Base-by-base conservation (phyloP, 2,888 invertebrate species). In the Netelia virgata region DNA sequence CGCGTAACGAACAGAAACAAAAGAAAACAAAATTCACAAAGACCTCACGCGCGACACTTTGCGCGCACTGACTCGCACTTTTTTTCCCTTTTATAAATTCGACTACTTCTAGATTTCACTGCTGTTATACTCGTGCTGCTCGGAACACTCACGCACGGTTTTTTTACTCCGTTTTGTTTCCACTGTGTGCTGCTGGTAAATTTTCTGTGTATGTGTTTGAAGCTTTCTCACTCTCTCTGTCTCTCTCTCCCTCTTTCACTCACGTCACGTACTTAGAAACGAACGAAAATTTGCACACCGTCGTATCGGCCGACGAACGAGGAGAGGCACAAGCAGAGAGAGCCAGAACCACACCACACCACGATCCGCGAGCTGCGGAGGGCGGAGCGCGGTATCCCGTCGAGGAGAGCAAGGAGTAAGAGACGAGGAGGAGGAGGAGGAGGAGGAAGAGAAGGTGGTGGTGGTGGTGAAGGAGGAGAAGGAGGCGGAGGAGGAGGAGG, bases 401-500 rank as follows among this genome's bases (percentile, higher is more conserved):
- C 73, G 82, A 64, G 85, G 70, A 73, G 76, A 76, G 78, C 66
- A 76, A 82, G 76, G 68, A 79, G 76, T 72, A 83, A 82, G 10
- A 75, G 68, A 50, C 72, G 68, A 72, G 76, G 81, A 59, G 80
- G 66, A 50, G 59, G 47, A 61, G 85, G 82, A 53, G 76, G 59
- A 36, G 59, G 82, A 59, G 43, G 55, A 74, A 36, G 69, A 73
- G 74, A 84, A 75, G 68, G 82, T 59, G 69, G 74, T 78, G 66
- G 81, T 82, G 63, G 63, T 80, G 76, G 70, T 84, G 78, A 85
- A 83, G 81, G 61, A 53, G 73, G 85, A 73, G 64, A 84, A 69
- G 70, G 70, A 83, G 85, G 78, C 77, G 83, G 72, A 84, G 70
- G 84, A 84, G 78, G 86, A 83, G 82, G 68, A 47, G 74, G 86